Evolutionary conservation across 1,140 invertebrate species (phyloP), one percentile per base, ranked within the genome.

Genomic region (Hyphantria cunea): DNA sequence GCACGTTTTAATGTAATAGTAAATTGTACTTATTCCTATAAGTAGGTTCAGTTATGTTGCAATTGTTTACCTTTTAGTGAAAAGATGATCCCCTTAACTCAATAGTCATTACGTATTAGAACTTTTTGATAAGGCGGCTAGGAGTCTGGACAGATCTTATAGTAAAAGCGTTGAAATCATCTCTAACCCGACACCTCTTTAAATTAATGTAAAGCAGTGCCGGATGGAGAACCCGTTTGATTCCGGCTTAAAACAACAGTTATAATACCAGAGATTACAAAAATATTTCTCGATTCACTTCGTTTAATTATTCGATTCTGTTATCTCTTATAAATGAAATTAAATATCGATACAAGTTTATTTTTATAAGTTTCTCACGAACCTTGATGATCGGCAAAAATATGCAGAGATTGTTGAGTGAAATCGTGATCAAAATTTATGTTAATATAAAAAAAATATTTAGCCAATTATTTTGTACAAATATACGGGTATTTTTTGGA

Each of bases 281-380:
- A 58, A 58, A 58, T 45, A 58, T 58, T 45, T 56, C 45, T 48
- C 34, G 55, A 39, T 39, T 45, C 55, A 58, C 55, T 48, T 49
- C 34, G 45, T 49, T 58, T 58, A 58, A 58, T 58, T 58, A 58
- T 58, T 58, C 53, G 8, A 25, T 33, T 55, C 44, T 49, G 55
- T 58, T 58, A 58, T 58, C 14, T 58, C 54, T 48, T n/a, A 31
- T 49, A 58, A 58, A 58, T 49, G 6, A 48, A 49, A 48, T 49
- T 48, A 58, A 58, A 49, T 39, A 34, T 14, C 55, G 45, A 58
- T 39, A 58, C 33, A 39, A 39, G 55, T 58, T 48, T 58, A 37
- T 49, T 37, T 39, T 58, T 58, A 31, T 17, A 17, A 25, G 44
- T 49, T 58, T 58, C 55, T 49, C 55, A 58, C 45, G 55, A 45